A percentile compares a stretch with the other conserved stretches of the same genome.
These are phyloP conservation scores for Phalacrocorax brasilianus DNA, from an alignment of 2,113 vertebrate genomes.

Conservation along the genomic window DNA sequence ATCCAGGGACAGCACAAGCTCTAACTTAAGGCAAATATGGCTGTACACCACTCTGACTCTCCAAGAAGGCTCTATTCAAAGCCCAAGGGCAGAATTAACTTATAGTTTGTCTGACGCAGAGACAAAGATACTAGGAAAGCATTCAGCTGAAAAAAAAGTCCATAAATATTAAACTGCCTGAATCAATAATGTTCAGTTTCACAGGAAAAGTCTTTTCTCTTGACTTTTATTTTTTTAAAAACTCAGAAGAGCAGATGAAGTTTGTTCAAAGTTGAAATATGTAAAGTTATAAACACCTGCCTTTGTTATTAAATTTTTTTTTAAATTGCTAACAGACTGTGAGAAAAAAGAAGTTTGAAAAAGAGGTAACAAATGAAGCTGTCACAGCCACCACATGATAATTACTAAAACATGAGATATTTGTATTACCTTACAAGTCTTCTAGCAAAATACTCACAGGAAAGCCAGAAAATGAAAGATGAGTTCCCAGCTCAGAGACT, in stretches of 20 bases:
- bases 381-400: accelerated
- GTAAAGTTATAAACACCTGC: neutral
- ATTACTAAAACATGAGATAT: neutral
- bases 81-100: neutral
- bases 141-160: neutral
- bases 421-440: neutral
- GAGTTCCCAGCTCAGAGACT: neutral
- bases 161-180: neutral
- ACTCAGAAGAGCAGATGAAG: neutral
- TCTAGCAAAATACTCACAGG: neutral
- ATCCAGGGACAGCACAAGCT: constrained; percentile 28
- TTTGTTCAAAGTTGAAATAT: neutral
- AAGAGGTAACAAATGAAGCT: neutral
- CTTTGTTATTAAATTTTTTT: neutral
- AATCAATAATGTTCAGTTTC: neutral
- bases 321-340: neutral
- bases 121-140: constrained; percentile 13
- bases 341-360: neutral
- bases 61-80: constrained; percentile 4
- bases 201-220: neutral
- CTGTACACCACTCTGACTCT: neutral
- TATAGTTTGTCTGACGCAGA: neutral
- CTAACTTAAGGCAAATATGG: constrained; percentile 18
- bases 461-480: neutral
- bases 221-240: neutral